Evolutionary conservation across 2,797 vertebrate genomes (phyloP), one percentile per base, ranked within the genome.

Genomic region (Trichosurus vulpecula): DNA sequence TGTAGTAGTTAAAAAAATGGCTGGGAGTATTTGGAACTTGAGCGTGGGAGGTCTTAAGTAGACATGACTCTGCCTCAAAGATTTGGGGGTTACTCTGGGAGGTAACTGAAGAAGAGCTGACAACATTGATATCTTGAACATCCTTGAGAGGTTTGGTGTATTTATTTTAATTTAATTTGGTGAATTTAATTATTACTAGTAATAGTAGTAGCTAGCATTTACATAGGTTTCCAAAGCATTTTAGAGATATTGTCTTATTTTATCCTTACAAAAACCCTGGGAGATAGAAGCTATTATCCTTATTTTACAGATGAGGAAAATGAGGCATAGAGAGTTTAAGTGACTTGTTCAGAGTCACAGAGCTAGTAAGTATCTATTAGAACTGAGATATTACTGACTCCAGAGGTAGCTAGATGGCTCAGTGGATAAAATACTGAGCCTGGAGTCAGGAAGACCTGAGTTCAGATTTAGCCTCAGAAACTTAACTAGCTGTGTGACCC

Each of bases 41-140:
- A 81, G 9, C 12, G 92, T 30, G 14, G 51, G 90, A 74, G 27
- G 10, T 87, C 74, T 87, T 87, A 29, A 25, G 74, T 87, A 27
- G 41, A 87, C 25, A 27, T 54, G 2, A 58, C 54, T 92, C 54
- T 89, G 3, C 94, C 96, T 35, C 31, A 92, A 14, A 47, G 66
- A 81, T 81, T 81, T 81, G 14, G 96, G 91, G 51, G 52, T 31
- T 95, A 55, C 19, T 57, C 54, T 92, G 58, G 96, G 29, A 57
- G 47, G 31, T 54, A 58, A 54, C 9, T 87, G 41, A 19, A 13
- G 58, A 66, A 58, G 31, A 25, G 41, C 41, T 81, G 66, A 25
- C 22, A 87, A 10, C 0, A 12, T 47, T 29, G 41, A 51, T 25
- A 87, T 47, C 22, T 87, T 47, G 74, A 87, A 47, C 25, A 27